phyloP scores from a whole-genome alignment of 30 jellyfish, hydroid and myxozoan species.

The Turritopsis rubra region DNA sequence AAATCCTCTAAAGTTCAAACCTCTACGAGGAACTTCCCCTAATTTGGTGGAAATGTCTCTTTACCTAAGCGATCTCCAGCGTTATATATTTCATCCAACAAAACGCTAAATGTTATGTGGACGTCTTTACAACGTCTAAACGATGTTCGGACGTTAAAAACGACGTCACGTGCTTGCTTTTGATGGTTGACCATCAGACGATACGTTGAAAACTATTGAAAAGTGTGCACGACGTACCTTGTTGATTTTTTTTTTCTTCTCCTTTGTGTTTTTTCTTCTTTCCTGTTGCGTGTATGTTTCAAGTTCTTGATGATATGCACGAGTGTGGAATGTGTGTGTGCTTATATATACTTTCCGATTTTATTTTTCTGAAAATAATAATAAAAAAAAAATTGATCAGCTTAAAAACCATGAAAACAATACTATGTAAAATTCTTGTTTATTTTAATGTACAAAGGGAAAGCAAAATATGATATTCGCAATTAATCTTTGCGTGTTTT shows the following conservation, averaged over 20 bases:
- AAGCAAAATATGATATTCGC: background rate
- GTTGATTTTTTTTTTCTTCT: background rate
- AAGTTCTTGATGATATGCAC: background rate
- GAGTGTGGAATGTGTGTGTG: background rate
- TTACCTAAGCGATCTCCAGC: no score
- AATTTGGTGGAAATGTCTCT: no score
- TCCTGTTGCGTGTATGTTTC: background rate
- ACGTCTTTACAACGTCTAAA: no score
- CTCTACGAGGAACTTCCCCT: no score
- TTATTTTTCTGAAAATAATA: background rate
- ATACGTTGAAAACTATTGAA: background rate
- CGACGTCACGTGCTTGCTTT: no score
- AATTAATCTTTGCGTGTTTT: background rate
- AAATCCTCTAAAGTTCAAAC: no score
- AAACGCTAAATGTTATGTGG: no score
- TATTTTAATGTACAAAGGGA: background rate
- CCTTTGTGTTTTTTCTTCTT: background rate
- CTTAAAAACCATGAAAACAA: background rate
- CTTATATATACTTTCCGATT: background rate
- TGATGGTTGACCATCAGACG: no score
- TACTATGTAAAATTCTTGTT: background rate
- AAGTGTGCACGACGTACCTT: background rate
- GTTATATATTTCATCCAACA: no score
- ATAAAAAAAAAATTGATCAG: background rate
- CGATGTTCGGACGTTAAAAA: no score